Evolutionary conservation across 2,888 invertebrate genomes (phyloP).

Genomic region (Dryococelus australis): DNA sequence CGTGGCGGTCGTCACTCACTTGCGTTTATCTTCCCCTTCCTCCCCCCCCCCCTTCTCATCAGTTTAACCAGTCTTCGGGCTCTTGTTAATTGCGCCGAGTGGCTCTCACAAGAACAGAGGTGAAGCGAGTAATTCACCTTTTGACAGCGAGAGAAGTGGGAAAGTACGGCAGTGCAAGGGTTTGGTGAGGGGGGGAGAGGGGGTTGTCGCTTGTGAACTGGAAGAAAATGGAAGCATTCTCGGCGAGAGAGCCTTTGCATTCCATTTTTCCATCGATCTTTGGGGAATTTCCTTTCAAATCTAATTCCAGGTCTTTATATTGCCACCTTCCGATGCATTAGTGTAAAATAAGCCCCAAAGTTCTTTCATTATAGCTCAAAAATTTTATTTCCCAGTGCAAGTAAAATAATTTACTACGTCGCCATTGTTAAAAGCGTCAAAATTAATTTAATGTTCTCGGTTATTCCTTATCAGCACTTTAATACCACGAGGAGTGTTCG

Average conservation of each 20-base stretch:
- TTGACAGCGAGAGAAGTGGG: background rate
- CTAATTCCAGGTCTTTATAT: background rate
- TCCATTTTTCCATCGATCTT: background rate
- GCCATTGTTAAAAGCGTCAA: too few species aligned
- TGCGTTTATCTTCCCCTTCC: too few species aligned
- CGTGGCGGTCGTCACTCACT: too few species aligned
- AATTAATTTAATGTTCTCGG: too few species aligned
- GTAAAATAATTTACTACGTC: too few species aligned
- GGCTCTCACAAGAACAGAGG: background rate
- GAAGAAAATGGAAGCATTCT: slow-evolving; percentile 3
- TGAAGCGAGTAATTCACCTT: background rate
- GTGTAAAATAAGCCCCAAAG: background rate
- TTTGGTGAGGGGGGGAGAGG: background rate
- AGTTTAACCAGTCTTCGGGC: too few species aligned
- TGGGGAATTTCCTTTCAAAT: background rate
- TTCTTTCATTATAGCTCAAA: background rate
- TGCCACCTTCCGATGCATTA: background rate
- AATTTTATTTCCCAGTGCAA: background rate
- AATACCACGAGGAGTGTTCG: too few species aligned
- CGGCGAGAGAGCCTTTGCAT: background rate
- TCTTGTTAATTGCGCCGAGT: background rate
- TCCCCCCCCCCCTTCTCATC: too few species aligned
- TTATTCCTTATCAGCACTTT: too few species aligned
- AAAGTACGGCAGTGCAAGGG: background rate
- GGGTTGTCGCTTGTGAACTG: background rate